These are phyloP conservation scores for Stenichneumon culpator DNA, from an alignment of 2,888 invertebrate species.

Conservation along the genomic window DNA sequence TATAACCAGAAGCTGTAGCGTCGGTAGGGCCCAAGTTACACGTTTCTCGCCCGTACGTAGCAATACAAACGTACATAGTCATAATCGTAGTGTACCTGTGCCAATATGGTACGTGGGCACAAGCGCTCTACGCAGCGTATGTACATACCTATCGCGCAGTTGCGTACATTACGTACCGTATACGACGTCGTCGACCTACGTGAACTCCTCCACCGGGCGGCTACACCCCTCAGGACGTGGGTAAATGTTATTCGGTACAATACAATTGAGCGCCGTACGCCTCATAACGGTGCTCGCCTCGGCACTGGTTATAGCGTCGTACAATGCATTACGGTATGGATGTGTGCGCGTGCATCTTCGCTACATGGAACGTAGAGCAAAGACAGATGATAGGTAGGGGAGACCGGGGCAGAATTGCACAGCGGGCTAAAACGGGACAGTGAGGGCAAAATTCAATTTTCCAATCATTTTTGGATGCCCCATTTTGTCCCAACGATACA, in stretches of 20 bases:
- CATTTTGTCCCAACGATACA: no score
- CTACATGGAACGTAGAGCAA: constrained; percentile 14
- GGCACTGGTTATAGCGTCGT: constrained; percentile 52
- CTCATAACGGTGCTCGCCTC: constrained; percentile 66
- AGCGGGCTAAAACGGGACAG: no score
- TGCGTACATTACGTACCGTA: constrained; percentile 11
- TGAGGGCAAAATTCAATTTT: no score
- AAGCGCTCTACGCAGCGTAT: constrained; percentile 21
- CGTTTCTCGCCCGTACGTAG: constrained; percentile 42
- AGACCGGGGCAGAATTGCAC: no score
- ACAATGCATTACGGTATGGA: constrained; percentile 11
- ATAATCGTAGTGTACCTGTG: constrained; percentile 51
- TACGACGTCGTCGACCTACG: constrained; percentile 54
- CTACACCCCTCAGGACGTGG: constrained; percentile 63
- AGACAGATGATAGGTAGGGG: neutral
- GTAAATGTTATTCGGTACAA: constrained; percentile 69
- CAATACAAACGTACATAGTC: constrained; percentile 50
- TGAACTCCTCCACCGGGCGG: constrained; percentile 63
- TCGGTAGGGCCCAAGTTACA: constrained; percentile 34
- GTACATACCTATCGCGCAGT: constrained; percentile 10
- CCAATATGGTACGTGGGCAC: constrained; percentile 46
- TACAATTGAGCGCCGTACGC: constrained; percentile 64
- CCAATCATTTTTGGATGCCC: no score
- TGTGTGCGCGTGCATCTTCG: constrained; percentile 7
- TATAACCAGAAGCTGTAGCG: constrained; percentile 19